Percentiles rank a stretch among this genome's conserved stretches.
Evolutionary conservation across 2,888 invertebrate species (phyloP).

Genomic region (Notodonta dromedarius): DNA sequence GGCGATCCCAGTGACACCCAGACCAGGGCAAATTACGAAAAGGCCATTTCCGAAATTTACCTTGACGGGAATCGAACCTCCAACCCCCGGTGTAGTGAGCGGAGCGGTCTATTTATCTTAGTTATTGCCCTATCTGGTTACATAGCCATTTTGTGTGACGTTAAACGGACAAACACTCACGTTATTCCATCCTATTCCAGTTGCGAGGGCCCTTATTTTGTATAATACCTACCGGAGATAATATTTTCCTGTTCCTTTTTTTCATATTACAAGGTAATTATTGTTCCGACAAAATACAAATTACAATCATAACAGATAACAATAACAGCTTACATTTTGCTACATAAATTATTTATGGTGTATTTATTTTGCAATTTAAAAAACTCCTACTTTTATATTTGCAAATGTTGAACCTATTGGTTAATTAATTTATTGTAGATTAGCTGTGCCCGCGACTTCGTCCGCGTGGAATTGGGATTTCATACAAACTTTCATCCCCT

Average conservation of each 20-base stretch:
- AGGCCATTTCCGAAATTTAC: no score
- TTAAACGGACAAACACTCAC: background rate
- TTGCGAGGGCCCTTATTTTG: background rate
- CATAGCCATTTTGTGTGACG: no score
- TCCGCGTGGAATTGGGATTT: no score
- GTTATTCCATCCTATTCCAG: background rate
- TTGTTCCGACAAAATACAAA: conserved; percentile 28
- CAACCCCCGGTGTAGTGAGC: no score
- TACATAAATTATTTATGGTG: background rate
- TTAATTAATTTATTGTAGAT: background rate
- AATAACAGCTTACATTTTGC: background rate
- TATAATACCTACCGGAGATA: conserved; percentile 16
- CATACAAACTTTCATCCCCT: no score
- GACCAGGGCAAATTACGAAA: no score
- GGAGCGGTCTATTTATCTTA: no score
- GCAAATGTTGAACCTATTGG: background rate
- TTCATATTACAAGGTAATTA: conserved; percentile 24
- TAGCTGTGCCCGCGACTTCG: no score
- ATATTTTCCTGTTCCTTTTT: conserved; percentile 20
- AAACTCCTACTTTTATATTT: background rate
- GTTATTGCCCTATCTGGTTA: no score
- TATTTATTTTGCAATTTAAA: background rate
- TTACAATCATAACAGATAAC: conserved; percentile 12
- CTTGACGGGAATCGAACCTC: no score
- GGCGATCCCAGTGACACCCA: no score